A percentile compares a stretch with the other conserved stretches of the same genome.
These are phyloP conservation scores for Acanthopagrus latus DNA, from an alignment of 2,797 vertebrate genomes.

Conservation along the genomic window DNA sequence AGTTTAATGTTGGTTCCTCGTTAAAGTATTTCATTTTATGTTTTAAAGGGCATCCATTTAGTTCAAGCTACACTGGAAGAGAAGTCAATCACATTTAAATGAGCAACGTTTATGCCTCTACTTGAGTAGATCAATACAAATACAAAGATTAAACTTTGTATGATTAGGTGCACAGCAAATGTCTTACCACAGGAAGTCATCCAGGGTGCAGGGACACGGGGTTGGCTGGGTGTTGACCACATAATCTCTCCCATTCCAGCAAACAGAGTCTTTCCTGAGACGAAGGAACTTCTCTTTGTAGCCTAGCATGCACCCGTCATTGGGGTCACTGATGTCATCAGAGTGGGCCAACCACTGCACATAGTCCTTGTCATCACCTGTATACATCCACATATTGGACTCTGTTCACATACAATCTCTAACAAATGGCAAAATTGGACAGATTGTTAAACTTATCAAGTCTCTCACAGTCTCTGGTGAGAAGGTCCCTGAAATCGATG, in stretches of 20 bases:
- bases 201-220: constrained; percentile 90
- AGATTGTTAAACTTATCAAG: not conserved
- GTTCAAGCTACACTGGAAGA: not conserved
- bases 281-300: constrained; percentile 93
- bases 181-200: constrained; percentile 94
- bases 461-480: constrained; percentile 91
- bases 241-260: constrained; percentile 93
- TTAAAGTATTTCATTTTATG: not conserved
- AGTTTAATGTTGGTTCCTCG: not conserved
- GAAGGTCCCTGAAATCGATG: constrained; percentile 93
- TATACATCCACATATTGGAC: constrained; percentile 26
- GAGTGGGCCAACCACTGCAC: constrained; percentile 96
- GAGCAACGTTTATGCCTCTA: not conserved
- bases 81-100: constrained; percentile 12
- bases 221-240: constrained; percentile 86
- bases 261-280: constrained; percentile 92
- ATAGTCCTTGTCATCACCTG: constrained; percentile 91
- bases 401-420: not conserved
- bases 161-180: not conserved
- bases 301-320: constrained; percentile 95
- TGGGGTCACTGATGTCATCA: constrained; percentile 89
- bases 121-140: not conserved
- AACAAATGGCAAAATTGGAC: not conserved
- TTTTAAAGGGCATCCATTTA: constrained; percentile 4
- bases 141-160: not conserved